Conservation (phyloP, 2,797 vertebrate species). For the Pangasius krempfi region DNA sequence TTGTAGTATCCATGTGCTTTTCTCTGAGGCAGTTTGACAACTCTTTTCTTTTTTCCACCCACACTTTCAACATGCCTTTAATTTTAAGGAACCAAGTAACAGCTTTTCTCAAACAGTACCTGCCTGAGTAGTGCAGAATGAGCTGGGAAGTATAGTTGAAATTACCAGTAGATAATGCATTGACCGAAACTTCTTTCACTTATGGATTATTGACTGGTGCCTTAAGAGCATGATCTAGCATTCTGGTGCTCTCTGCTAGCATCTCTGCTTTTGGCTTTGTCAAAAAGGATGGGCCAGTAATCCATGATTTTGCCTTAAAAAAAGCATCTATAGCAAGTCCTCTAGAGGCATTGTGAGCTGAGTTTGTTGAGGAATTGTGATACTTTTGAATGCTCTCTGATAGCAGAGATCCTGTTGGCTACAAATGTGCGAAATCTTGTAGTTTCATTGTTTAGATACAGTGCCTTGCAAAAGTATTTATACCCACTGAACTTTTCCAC, state of each 20-base stretch:
- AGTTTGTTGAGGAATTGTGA: background rate
- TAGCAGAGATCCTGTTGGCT: background rate
- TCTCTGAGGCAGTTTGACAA: no score
- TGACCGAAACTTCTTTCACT: no score
- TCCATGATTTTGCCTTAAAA: slow-evolving; percentile 19
- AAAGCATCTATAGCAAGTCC: background rate
- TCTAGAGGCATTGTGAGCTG: background rate
- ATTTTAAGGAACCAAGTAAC: background rate
- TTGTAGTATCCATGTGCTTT: no score
- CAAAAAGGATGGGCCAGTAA: background rate
- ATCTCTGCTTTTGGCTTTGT: background rate
- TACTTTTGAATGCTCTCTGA: background rate
- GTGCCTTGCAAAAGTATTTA: no score
- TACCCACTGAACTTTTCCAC: no score
- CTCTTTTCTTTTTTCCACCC: background rate
- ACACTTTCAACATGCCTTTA: background rate
- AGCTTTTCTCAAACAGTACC: no score
- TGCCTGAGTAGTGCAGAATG: no score
- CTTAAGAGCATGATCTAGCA: no score
- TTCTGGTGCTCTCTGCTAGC: no score
- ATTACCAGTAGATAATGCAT: no score
- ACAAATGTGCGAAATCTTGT: background rate
- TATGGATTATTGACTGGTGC: no score
- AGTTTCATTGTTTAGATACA: background rate
- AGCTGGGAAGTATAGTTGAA: no score